Evolutionary conservation across 2,797 vertebrate species (phyloP), one percentile per base, ranked within the genome.

Genomic region (Columba guinea): DNA sequence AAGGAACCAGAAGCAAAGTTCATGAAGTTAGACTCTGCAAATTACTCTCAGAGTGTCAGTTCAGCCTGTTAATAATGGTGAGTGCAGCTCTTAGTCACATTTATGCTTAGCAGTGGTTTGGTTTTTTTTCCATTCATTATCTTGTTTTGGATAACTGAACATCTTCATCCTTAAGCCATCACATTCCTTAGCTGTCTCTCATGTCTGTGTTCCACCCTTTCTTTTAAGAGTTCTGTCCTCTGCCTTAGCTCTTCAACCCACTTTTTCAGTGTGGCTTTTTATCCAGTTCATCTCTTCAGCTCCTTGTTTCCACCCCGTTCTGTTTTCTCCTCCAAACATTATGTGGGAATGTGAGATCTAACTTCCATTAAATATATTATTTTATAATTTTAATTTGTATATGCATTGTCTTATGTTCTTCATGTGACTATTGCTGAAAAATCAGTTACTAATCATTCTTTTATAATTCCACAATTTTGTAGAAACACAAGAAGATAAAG

Each of bases 401-500:
- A 32, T 52, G 53, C 71, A 14, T 87, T 88, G 27, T 59, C 19
- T 67, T 69, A 26, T 27, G 5, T 62, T 84, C 46, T 85, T 68
- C n/a, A 3, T 67, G 19, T 53, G 5, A 21, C 79, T 59, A 28
- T 65, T 90, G 55, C 18, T 90, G 67, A 92, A 90, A 90, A 93
- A 89, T 30, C 60, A 64, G n/a, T 26, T 79, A 67, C 49, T 82
- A 58, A 89, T 87, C n/a, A 24, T 60, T 77, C 44, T 67, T 84
- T 24, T 75, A 35, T 92, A 69, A 68, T 92, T 84, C 73, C 11
- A 5, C 56, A 20, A 35, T 70, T 75, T 89, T 79, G 87, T 89
- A 98, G 97, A 98, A 94, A 73, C 90, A 7, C 97, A 95, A 32
- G 98, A 97, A 84, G 96, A 97, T 60, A 97, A 69, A 94, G 89